These are phyloP conservation scores for Trypoxylus dichotomus DNA, from an alignment of 1,140 invertebrate genomes.

Conservation along the genomic window DNA sequence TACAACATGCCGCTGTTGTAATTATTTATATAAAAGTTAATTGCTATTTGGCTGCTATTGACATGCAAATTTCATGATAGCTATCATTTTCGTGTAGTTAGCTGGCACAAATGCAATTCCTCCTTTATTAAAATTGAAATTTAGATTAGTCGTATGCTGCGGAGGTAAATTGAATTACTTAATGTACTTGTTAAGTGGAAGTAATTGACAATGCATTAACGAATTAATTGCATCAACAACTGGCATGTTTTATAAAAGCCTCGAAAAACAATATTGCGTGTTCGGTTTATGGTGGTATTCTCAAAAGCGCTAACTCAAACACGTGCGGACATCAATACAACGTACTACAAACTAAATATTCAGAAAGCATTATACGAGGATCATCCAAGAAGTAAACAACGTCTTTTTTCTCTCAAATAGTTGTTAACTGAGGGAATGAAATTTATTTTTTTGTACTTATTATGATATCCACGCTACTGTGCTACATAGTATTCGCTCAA, in stretches of 20 bases:
- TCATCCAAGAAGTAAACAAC: too few species aligned
- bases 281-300: not conserved
- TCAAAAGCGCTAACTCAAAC: too few species aligned
- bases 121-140: not conserved
- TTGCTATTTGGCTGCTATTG: not conserved
- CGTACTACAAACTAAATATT: too few species aligned
- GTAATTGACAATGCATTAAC: not conserved
- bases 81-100: not conserved
- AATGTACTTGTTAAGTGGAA: not conserved
- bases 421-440: too few species aligned
- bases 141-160: not conserved
- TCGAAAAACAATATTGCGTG: not conserved
- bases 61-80: not conserved
- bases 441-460: too few species aligned
- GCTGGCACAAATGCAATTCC: not conserved
- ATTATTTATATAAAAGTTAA: not conserved
- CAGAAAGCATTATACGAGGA: too few species aligned
- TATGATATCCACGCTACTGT: too few species aligned
- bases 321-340: too few species aligned
- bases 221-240: not conserved
- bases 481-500: too few species aligned
- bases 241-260: not conserved
- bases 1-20: not conserved
- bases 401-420: too few species aligned
- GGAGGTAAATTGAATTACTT: not conserved